A percentile compares a stretch with the other conserved stretches of the same genome.
Conservation (phyloP, 2,113 vertebrate genomes). For the Platichthys stellatus region DNA sequence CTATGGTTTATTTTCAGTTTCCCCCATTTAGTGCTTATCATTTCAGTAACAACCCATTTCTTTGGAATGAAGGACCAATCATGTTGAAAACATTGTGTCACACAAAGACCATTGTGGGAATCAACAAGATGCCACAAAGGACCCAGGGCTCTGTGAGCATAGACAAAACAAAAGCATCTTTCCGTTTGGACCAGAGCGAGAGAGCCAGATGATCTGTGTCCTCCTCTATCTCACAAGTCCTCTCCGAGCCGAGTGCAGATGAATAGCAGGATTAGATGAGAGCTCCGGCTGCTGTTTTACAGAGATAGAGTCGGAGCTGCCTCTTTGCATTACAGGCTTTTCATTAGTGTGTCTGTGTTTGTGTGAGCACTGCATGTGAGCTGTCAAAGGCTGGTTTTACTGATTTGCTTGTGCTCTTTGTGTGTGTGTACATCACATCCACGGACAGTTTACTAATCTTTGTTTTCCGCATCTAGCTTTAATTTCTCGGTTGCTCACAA, state of each 20-base stretch:
- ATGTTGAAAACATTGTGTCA: not conserved
- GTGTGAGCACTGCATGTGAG: slow-evolving; percentile 6
- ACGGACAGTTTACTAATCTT: slow-evolving; percentile 22
- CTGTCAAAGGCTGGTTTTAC: not conserved
- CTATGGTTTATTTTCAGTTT: not conserved
- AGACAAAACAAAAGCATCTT: not conserved
- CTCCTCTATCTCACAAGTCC: slow-evolving; percentile 34
- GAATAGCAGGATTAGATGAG: slow-evolving; percentile 50
- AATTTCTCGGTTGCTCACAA: slow-evolving; percentile 4
- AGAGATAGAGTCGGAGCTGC: slow-evolving; percentile 44
- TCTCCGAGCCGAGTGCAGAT: slow-evolving; percentile 19
- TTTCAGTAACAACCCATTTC: not conserved
- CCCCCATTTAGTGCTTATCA: not conserved
- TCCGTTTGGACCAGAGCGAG: slow-evolving; percentile 7
- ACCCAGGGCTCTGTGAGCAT: not conserved
- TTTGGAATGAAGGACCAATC: not conserved
- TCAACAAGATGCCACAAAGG: not conserved
- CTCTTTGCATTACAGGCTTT: slow-evolving; percentile 33
- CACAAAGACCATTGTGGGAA: not conserved
- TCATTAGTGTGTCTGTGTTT: slow-evolving; percentile 26
- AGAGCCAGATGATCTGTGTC: not conserved
- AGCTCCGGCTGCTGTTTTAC: slow-evolving; percentile 44
- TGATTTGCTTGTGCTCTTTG: slow-evolving; percentile 24
- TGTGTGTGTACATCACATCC: not conserved
- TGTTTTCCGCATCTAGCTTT: not conserved